Conservation (phyloP, 92 coral and sea anemone species). For the Nematostella vectensis region DNA sequence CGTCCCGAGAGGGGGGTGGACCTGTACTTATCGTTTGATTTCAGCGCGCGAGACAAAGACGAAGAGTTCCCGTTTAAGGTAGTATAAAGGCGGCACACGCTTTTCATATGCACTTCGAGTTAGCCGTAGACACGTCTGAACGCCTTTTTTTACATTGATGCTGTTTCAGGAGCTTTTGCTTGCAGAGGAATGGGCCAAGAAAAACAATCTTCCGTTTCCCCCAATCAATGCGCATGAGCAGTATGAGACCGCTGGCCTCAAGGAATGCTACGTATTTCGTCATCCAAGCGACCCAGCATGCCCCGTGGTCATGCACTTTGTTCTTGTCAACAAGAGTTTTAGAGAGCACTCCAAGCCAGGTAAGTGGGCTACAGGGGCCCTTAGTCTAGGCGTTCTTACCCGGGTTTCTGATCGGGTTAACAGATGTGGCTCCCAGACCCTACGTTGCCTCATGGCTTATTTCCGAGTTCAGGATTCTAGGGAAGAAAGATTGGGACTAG, state of each 20-base stretch:
- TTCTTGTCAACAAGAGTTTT: conserved; percentile 65
- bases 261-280: conserved; percentile 74
- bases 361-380: no score
- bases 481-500: no score
- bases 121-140: no score
- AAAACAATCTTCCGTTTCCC: conserved; percentile 61
- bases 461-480: no score
- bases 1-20: conserved; percentile 72
- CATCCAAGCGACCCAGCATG: conserved; percentile 52
- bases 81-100: conserved; percentile 1
- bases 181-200: conserved; percentile 82
- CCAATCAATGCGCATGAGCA: conserved; percentile 65
- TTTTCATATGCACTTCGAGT: no score
- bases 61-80: conserved; percentile 64
- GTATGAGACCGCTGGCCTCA: conserved; percentile 36
- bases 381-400: no score
- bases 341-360: conserved; percentile 63
- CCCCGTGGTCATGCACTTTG: conserved; percentile 73
- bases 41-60: conserved; percentile 67
- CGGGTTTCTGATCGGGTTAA: no score
- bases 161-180: conserved; percentile 43
- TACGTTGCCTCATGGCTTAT: no score
- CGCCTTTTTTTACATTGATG: no score
- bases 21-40: conserved; percentile 68
- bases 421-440: no score